Conservation (phyloP, 1,140 invertebrate species). For the Meloidogyne floridensis region DNA sequence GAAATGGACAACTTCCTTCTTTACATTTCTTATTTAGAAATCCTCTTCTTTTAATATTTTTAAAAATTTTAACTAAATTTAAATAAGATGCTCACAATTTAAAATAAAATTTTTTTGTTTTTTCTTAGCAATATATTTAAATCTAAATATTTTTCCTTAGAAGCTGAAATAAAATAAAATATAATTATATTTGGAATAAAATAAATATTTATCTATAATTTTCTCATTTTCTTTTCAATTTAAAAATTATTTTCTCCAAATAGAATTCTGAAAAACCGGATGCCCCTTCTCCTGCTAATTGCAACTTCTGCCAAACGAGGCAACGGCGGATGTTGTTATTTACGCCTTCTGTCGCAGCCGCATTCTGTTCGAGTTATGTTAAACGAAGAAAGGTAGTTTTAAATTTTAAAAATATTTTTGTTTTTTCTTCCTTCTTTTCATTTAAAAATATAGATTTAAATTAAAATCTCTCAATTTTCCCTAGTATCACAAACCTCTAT, state of each 20-base stretch:
- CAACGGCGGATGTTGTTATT: conserved; percentile 67
- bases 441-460: neutral
- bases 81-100: neutral
- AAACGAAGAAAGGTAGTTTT: neutral
- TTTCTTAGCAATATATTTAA: no score
- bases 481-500: neutral
- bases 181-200: no score
- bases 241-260: no score
- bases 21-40: neutral
- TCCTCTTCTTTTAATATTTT: neutral
- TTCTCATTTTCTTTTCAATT: no score
- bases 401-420: neutral
- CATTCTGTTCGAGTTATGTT: neutral
- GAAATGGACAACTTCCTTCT: neutral
- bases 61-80: neutral
- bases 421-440: no score
- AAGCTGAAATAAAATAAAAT: no score
- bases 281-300: conserved; percentile 72
- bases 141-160: no score
- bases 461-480: no score
- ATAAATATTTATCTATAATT: no score
- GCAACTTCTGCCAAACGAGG: conserved; percentile 82
- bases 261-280: neutral
- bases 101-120: neutral
- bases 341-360: conserved; percentile 1